Evolutionary conservation across 2,888 invertebrate species (phyloP).

Genomic region (Nyleta sp.): DNA sequence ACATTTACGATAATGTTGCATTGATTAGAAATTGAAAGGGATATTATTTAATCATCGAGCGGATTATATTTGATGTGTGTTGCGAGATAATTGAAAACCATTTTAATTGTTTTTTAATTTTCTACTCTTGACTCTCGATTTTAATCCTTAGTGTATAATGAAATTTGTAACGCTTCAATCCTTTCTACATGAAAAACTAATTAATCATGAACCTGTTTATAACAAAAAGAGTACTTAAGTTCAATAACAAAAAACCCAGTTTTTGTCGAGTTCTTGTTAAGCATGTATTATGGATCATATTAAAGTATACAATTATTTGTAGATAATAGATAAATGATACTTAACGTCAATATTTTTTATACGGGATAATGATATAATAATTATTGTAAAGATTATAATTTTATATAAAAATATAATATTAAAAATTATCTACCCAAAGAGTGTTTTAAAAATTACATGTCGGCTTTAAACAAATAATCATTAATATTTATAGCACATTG

Average conservation of each 20-base stretch:
- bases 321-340: no score
- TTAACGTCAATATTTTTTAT: no score
- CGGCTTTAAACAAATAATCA: constrained; percentile 35
- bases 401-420: no score
- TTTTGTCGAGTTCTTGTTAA: neutral
- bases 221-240: constrained; percentile 2
- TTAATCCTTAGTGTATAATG: constrained; percentile 13
- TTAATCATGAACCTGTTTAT: constrained; percentile 27
- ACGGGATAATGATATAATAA: no score
- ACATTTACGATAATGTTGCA: no score
- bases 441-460: neutral
- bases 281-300: no score
- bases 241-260: neutral
- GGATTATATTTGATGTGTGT: neutral
- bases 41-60: neutral
- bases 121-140: constrained; percentile 10
- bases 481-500: constrained; percentile 37
- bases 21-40: constrained; percentile 9
- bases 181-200: constrained; percentile 12
- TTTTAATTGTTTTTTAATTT: neutral
- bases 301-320: no score
- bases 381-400: no score
- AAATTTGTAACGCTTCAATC: constrained; percentile 43
- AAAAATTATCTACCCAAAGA: no score
- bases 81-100: neutral